phyloP scores from a whole-genome alignment of 2,888 invertebrate species.

The Ochlodes sylvanus region DNA sequence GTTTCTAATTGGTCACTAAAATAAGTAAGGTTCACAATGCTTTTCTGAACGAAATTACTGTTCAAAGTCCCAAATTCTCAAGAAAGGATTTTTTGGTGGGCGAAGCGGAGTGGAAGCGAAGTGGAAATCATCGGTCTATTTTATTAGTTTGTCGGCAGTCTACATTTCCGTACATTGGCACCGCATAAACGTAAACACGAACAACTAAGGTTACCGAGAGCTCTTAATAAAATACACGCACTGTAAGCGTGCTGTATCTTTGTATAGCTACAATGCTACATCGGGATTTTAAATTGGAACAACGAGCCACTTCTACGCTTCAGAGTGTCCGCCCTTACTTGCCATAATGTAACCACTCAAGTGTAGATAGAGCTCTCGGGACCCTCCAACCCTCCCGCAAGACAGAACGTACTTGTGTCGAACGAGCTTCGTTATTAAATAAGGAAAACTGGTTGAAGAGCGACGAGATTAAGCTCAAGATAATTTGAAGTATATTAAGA shows the following conservation, averaged over 20 bases:
- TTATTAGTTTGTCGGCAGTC: too few species aligned
- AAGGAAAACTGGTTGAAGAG: not conserved
- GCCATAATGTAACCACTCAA: conserved; percentile 23
- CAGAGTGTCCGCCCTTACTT: conserved; percentile 3
- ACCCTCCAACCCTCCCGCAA: not conserved
- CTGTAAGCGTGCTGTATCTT: not conserved
- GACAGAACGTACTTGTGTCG: not conserved
- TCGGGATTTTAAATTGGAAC: conserved; percentile 20
- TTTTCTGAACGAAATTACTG: too few species aligned
- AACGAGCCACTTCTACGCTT: conserved; percentile 5
- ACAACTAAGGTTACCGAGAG: not conserved
- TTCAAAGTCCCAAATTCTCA: too few species aligned
- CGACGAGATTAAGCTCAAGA: not conserved
- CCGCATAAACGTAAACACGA: not conserved
- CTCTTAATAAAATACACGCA: not conserved
- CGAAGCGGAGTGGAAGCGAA: too few species aligned
- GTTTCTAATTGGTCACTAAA: too few species aligned
- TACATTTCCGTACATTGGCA: too few species aligned
- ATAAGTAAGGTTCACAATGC: too few species aligned
- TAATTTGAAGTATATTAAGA: too few species aligned
- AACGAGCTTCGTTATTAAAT: conserved; percentile 1
- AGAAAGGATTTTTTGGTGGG: too few species aligned
- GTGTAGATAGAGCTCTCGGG: conserved; percentile 13
- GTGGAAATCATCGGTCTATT: too few species aligned
- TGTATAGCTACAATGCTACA: conserved; percentile 3